Evolutionary conservation across 2,888 invertebrate genomes (phyloP), one percentile per base, ranked within the genome.

Genomic region (Apotomis turbidana): DNA sequence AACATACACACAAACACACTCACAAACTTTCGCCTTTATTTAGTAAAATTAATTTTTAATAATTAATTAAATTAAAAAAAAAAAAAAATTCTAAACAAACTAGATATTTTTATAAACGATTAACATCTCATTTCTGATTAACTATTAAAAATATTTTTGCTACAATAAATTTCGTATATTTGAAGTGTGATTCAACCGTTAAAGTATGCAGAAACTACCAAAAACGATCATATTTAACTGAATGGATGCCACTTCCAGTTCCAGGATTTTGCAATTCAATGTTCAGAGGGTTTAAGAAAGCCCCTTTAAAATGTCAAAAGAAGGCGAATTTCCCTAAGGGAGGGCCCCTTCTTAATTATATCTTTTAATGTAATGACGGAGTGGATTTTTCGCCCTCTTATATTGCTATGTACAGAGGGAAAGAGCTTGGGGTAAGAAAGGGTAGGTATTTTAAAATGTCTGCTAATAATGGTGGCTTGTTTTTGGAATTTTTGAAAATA

Each of bases 321-420:
- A 93, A 93, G 91, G 88, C 87, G 87, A 88, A 86, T 88, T 90
- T 90, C 90, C 90, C 86, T 81, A 80, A 88, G 88, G 91, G 90
- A 83, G 86, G 77, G 76, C 83, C 84, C 79, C 89, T 89, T 89
- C 89, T 91, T 91, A 92, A 93, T 93, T 93, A 93, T 91, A 92
- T 92, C 90, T 93, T 92, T 91, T 91, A 93, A 92, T 91, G 91
- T 89, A 87, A 90, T 87, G 91, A 90, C 89, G 89, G 90, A 90
- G 89, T 92, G 90, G 90, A 93, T 93, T 93, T 93, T 93, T 93
- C 80, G 75, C 85, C 80, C 86, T 87, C 87, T 84, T 80, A 78
- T 82, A 79, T 79, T 80, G 77, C 80, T 86, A 84, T 75, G 85
- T 84, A 82, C 81, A 74, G 78, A 79, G 76, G 73, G 70, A 71